Conservation (phyloP, 2,797 vertebrate genomes). For the Oreochromis mossambicus region DNA sequence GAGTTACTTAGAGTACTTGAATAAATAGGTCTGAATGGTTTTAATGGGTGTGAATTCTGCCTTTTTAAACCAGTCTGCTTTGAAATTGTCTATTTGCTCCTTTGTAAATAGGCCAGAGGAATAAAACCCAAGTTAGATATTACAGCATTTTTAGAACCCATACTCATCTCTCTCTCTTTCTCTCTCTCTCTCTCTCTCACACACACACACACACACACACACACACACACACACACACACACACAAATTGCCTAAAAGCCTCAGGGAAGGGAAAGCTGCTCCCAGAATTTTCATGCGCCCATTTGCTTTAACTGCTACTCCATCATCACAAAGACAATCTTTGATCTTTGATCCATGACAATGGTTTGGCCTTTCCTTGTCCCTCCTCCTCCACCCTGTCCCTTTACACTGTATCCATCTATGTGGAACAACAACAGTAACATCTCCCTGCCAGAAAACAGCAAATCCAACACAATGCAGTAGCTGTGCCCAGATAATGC, state of each 20-base stretch:
- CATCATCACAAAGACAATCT: constrained; percentile 47
- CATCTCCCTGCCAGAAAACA: constrained; percentile 54
- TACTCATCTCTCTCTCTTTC: background rate
- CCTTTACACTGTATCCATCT: constrained; percentile 16
- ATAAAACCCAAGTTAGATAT: background rate
- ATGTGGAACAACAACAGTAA: constrained; percentile 53
- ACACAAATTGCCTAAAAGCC: constrained; percentile 19
- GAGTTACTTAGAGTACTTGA: background rate
- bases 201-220: background rate
- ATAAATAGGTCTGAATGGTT: background rate
- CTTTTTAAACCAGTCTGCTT: background rate
- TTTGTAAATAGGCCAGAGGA: constrained; percentile 3
- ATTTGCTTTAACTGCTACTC: constrained; percentile 40
- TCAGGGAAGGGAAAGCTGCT: constrained; percentile 14
- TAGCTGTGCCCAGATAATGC: constrained; percentile 52
- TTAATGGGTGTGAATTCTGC: background rate
- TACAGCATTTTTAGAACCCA: background rate
- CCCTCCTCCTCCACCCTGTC: background rate
- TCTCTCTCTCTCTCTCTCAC: too few relatives aligned
- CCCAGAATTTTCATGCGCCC: constrained; percentile 37
- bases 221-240: background rate
- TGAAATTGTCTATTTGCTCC: background rate
- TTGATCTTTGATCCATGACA: constrained; percentile 68
- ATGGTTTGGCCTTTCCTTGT: constrained; percentile 41
- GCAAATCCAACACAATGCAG: constrained; percentile 50